These are phyloP conservation scores for Ceratotherium simum DNA, from an alignment of 2,113 vertebrate genomes.

Conservation along the genomic window DNA sequence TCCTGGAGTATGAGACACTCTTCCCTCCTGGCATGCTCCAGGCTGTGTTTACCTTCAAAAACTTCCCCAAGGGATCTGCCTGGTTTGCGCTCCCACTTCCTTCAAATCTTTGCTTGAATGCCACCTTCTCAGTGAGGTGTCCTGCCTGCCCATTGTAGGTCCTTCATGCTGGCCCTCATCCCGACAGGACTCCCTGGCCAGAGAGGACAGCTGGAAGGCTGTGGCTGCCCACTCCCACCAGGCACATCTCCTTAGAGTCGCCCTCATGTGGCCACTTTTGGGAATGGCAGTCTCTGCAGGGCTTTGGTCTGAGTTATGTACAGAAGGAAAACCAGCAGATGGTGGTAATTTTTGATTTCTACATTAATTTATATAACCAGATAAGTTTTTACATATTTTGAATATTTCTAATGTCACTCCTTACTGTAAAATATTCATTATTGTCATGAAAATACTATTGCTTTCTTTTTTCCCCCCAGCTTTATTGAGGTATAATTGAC, in stretches of 20 bases:
- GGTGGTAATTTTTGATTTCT: constrained; percentile 47
- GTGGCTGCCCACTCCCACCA: background rate
- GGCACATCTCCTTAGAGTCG: background rate
- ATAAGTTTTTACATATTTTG: constrained; percentile 62
- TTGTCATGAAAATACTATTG: constrained; percentile 42
- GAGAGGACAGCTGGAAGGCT: background rate
- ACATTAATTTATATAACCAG: constrained; percentile 55
- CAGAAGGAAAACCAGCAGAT: constrained; percentile 53
- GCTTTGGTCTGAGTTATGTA: constrained; percentile 10
- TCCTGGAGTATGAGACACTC: background rate
- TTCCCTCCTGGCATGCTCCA: background rate
- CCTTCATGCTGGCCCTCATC: background rate
- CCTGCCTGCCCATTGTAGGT: background rate
- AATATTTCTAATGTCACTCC: background rate
- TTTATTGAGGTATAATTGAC: background rate
- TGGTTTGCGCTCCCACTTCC: background rate
- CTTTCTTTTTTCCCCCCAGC: background rate
- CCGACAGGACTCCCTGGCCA: background rate
- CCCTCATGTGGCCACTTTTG: background rate
- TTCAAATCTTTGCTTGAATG: background rate
- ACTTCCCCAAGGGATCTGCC: background rate
- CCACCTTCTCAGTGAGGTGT: background rate
- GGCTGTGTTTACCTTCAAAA: background rate
- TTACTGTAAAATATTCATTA: constrained; percentile 61
- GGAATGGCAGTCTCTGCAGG: background rate